phyloP scores from a whole-genome alignment of 2,797 vertebrate species.

The Picus viridis region DNA sequence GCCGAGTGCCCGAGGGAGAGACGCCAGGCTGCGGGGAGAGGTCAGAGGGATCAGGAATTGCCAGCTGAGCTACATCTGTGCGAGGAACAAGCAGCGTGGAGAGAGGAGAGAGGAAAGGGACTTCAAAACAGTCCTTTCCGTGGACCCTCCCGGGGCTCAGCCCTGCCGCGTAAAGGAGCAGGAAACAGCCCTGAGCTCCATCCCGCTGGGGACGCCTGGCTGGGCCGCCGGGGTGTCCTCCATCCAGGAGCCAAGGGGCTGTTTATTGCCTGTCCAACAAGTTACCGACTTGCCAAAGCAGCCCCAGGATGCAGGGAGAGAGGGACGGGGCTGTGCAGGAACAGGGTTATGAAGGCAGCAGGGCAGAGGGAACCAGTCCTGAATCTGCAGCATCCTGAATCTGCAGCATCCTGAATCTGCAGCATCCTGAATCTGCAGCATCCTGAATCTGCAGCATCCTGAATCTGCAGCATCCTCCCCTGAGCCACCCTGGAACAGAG shows the following conservation, averaged over 20 bases:
- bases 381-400: not conserved
- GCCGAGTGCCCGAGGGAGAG: not conserved
- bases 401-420: too few relatives aligned
- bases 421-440: too few relatives aligned
- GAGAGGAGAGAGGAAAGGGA: not conserved
- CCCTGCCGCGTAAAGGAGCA: not conserved
- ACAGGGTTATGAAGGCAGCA: not conserved
- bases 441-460: not conserved
- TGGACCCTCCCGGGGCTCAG: not conserved
- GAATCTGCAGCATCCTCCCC: not conserved
- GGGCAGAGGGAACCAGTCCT: not conserved
- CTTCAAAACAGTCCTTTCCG: too few relatives aligned
- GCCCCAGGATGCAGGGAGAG: not conserved
- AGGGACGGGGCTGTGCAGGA: not conserved
- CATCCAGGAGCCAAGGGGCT: not conserved
- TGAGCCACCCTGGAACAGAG: not conserved
- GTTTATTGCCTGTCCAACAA: not conserved
- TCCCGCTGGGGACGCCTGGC: not conserved
- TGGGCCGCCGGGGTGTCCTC: not conserved
- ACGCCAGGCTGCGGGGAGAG: not conserved
- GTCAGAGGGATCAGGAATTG: not conserved
- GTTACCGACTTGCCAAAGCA: not conserved
- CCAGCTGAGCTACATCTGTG: not conserved
- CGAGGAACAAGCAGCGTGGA: rapidly evolving
- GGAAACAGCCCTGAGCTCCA: not conserved